phyloP scores from a whole-genome alignment of 2,113 vertebrate species.

The Hassar affinis region DNA sequence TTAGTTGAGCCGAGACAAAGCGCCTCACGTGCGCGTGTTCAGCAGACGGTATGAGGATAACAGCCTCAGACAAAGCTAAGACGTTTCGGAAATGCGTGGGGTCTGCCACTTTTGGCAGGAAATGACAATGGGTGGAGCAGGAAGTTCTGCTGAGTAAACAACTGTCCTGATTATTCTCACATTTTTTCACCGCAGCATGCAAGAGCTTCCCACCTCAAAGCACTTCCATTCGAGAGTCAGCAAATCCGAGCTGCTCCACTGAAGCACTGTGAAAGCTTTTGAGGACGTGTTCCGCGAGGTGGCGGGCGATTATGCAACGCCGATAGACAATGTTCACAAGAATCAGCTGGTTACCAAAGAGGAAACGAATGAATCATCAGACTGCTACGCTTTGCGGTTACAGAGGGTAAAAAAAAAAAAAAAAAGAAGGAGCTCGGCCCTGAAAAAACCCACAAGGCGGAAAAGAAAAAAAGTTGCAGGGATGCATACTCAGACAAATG shows the following conservation, averaged over 20 bases:
- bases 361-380: conserved; percentile 12
- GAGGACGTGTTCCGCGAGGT: neutral
- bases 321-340: neutral
- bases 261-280: neutral
- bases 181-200: neutral
- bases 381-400: neutral
- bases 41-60: neutral
- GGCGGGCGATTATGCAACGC: neutral
- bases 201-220: neutral
- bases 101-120: neutral
- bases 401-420: neutral
- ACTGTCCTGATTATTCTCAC: neutral
- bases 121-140: neutral
- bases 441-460: neutral
- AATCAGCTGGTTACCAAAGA: conserved; percentile 6
- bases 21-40: too few species aligned
- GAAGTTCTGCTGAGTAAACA: conserved; percentile 2
- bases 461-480: neutral
- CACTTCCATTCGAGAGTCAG: neutral
- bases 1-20: neutral
- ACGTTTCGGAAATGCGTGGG: neutral
- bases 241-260: neutral
- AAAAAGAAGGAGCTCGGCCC: neutral
- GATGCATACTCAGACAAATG: neutral
- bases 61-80: neutral